Evolutionary conservation across 2,113 vertebrate species (phyloP), one percentile per base, ranked within the genome.

Genomic region (Sphyrna mokarran): DNA sequence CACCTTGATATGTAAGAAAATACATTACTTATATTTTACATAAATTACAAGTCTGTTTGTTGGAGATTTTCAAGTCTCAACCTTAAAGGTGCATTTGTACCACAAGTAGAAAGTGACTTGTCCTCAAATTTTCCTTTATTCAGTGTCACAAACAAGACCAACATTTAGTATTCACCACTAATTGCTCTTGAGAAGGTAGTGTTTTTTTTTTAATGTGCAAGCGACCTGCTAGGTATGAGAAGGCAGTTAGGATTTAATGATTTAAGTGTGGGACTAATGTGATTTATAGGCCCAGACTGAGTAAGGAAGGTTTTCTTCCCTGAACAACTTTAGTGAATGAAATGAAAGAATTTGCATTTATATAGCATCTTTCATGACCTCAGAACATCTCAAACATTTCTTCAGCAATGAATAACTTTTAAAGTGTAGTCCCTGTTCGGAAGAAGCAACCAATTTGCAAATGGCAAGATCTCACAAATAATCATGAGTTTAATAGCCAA

Each of bases 1-100:
- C 93, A 95, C 37, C 93, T 69, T 70, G 63, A n/a, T 48, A 20
- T 18, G 11, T 26, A 94, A 37, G 91, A 94, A 94, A 94, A 95
- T 70, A 95, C 93, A 69, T 70, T 72, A 43, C 61, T 69, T 94
- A 70, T 14, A 95, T 72, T 95, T 95, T 72, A 95, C 93, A 69
- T 69, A 94, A 94, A 94, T 94, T 70, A 94, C 93, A 94, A 70
- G 40, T 70, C 40, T 61, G 86, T 58, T 89, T 58, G 70, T 48
- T 95, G 43, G 69, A 95, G 69, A 95, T 95, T 18, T 72, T 95
- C 29, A 72, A 43, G 68, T 95, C 40, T 54, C 40, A 48, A 95
- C 11, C 68, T 33, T 93, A 66, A 37, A 66, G 14, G 61, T 93
- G 89, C 89, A 68, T 93, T 93, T n/a, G 68, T 61, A 93, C 18